These are phyloP conservation scores for Cacajao melanocephalus DNA, from an alignment of 2,797 vertebrate species.

Conservation along the genomic window DNA sequence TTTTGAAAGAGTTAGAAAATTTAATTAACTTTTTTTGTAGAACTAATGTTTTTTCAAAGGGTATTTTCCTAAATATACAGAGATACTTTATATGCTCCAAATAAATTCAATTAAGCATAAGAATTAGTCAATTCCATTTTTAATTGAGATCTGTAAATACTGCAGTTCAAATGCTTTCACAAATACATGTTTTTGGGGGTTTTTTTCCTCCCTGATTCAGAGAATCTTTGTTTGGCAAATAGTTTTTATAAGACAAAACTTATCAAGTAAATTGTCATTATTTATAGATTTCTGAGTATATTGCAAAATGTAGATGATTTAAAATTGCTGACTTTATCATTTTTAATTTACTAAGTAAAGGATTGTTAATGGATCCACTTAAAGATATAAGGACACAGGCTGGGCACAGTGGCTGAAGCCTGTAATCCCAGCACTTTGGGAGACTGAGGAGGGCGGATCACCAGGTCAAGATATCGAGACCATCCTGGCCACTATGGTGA, in stretches of 20 bases:
- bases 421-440: too few species aligned
- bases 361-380: not conserved
- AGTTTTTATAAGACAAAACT: not conserved
- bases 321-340: not conserved
- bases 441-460: accelerated
- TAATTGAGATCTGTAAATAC: not conserved
- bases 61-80: not conserved
- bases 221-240: not conserved
- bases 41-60: not conserved
- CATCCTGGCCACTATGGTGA: too few species aligned
- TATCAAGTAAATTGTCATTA: not conserved
- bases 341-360: not conserved
- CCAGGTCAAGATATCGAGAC: too few species aligned
- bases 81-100: not conserved
- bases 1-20: not conserved
- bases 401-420: too few species aligned
- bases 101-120: not conserved
- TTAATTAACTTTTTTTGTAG: not conserved
- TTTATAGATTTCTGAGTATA: not conserved
- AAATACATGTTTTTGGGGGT: not conserved
- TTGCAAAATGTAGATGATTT: not conserved
- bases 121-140: not conserved
- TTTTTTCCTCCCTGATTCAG: not conserved
- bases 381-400: not conserved
- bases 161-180: not conserved